A percentile compares a stretch with the other conserved stretches of the same genome.
Conservation (phyloP, 2,797 vertebrate species). For the Jordanella pulchra region DNA sequence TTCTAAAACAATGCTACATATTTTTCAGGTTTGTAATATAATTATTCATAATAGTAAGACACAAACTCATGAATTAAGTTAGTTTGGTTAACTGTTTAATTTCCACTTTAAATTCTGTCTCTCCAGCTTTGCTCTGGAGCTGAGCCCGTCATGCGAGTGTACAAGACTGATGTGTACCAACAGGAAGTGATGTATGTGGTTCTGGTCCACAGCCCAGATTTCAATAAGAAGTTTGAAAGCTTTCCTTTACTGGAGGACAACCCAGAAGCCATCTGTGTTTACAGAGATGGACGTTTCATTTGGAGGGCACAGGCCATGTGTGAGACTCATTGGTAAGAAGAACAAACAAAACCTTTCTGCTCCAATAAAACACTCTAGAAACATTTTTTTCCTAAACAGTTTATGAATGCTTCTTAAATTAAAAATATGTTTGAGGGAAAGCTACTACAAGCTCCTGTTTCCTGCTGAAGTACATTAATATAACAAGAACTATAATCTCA, state of each 20-base stretch:
- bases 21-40: too few species aligned
- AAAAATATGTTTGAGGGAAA: background rate
- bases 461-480: too few species aligned
- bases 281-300: constrained; percentile 27
- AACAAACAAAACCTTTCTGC: background rate
- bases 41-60: too few species aligned
- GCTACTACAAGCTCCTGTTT: too few species aligned
- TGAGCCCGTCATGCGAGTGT: constrained; percentile 48
- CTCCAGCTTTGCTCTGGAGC: constrained; percentile 32
- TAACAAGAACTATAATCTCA: too few species aligned
- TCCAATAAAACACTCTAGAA: background rate
- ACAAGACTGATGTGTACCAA: constrained; percentile 45
- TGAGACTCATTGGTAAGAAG: constrained; percentile 28
- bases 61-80: too few species aligned
- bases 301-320: constrained; percentile 69
- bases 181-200: constrained; percentile 56
- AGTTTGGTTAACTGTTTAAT: too few species aligned
- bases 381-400: background rate
- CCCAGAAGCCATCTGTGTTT: constrained; percentile 25
- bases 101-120: background rate
- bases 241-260: constrained; percentile 35
- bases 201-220: constrained; percentile 52
- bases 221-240: constrained; percentile 2
- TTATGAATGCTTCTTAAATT: background rate
- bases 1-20: too few species aligned